These are phyloP conservation scores for Drosophila anomalipes DNA, from an alignment of 2,888 invertebrate genomes.

Conservation along the genomic window DNA sequence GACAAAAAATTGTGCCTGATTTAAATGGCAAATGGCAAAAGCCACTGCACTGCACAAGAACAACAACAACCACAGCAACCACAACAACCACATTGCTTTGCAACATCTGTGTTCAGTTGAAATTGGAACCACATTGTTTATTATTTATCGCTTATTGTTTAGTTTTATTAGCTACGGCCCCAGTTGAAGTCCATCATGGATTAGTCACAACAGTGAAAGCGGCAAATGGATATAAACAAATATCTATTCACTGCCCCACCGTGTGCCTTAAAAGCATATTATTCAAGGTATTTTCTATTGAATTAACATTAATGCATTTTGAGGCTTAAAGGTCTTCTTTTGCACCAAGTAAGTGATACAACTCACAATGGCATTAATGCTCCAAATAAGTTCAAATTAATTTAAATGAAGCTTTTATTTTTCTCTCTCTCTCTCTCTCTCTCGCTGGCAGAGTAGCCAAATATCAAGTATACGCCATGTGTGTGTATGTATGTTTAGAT, in stretches of 20 bases:
- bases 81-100: conserved; percentile 1
- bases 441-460: neutral
- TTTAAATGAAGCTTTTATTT: neutral
- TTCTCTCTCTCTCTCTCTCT: rapidly evolving
- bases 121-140: conserved; percentile 42
- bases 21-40: conserved; percentile 60
- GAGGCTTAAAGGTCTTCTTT: neutral
- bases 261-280: neutral
- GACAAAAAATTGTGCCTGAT: conserved; percentile 70
- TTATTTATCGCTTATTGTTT: conserved; percentile 26
- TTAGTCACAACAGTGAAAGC: conserved; percentile 20
- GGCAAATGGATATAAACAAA: neutral
- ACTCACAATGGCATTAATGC: neutral
- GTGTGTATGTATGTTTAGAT: conserved; percentile 2
- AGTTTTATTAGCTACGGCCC: conserved; percentile 12
- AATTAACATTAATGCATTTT: neutral
- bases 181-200: conserved; percentile 19
- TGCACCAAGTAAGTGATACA: neutral
- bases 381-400: neutral
- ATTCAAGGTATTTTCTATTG: neutral
- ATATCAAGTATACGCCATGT: conserved; percentile 50
- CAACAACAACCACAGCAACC: neutral
- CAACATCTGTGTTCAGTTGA: conserved; percentile 30
- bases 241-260: neutral
- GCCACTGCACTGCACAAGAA: conserved; percentile 37